Percentiles rank a stretch among this genome's conserved stretches.
phyloP scores from a whole-genome alignment of 2,888 invertebrate species.

The Sarcophaga carnaria region DNA sequence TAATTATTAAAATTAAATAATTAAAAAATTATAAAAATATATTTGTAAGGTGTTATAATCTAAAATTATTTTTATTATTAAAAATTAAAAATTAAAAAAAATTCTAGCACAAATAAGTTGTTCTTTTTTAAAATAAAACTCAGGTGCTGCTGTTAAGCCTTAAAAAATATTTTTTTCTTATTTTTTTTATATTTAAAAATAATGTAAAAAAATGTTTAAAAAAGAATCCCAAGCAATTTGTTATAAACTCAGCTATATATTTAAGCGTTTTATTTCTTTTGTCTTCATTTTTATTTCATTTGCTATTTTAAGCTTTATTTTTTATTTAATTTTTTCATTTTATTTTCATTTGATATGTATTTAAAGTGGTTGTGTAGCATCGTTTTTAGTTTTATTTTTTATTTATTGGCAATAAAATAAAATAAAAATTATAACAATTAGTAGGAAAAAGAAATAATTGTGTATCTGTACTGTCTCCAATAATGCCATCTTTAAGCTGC shows the following conservation, averaged over 20 bases:
- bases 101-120: slow-evolving; percentile 59
- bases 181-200: neutral
- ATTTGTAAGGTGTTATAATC: neutral
- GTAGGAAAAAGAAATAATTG: neutral
- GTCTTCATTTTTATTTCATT: slow-evolving; percentile 8
- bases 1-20: slow-evolving; percentile 1
- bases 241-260: neutral
- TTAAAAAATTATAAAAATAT: slow-evolving; percentile 10
- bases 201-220: neutral
- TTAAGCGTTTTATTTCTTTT: slow-evolving; percentile 25
- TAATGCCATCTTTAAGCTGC: too few species aligned
- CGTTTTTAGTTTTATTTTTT: neutral
- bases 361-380: slow-evolving; percentile 37
- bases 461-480: too few species aligned
- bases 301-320: slow-evolving; percentile 11
- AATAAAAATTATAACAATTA: neutral
- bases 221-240: slow-evolving; percentile 18
- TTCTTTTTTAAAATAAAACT: slow-evolving; percentile 62
- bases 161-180: neutral
- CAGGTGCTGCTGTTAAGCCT: slow-evolving; percentile 61
- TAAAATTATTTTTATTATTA: slow-evolving; percentile 19
- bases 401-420: neutral
- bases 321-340: slow-evolving; percentile 7
- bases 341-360: slow-evolving; percentile 59
- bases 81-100: neutral